Base-by-base conservation (phyloP, 2,888 invertebrate genomes). In the Torymus tubicola region DNA sequence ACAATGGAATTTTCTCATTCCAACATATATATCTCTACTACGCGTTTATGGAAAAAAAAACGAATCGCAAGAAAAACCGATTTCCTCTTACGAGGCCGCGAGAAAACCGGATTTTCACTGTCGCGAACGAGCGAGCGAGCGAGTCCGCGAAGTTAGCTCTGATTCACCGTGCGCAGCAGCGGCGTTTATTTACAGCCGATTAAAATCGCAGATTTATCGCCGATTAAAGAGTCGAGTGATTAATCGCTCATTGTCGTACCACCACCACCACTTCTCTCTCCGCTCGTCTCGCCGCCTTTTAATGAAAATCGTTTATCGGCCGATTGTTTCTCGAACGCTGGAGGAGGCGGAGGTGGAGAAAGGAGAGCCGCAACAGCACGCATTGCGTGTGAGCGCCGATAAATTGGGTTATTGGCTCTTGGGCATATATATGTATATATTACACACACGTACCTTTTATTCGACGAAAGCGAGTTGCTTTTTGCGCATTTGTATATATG, bases 71-170 rank as follows among this genome's bases (percentile, higher is more conserved):
- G 31, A 82, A 83, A 81, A 83, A 65, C 75, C 81, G 76, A 75
- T 74, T 81, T 67, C 69, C 65, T 76, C 80, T 73, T 70, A 52
- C 71, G 21, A 73, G 55, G n/a, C 14, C 14, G 12, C 55, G 55
- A 14, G 55, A 82, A 83, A 81, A 83, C 69, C 75, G 82, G 76
- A 75, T 74, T 81, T 67, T 71, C 65, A 78, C 80, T 73, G 77
- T 60, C 71, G 21, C 76, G 68, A 72, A 71, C 79, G 60, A 73
- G 58, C 13, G 60, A 24, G 53, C 16, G 12, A 2, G 58, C n/a
- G n/a, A n/a, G 24, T 3, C 3, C 24, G 31, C 31, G 31, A 31
- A 31, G 31, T 31, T 31, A 3, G 31, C 31, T 31, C 52, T 68
- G 75, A 68, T 60, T 75, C 55, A 75, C 60, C 68, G 52, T 14